Evolutionary conservation across 1,140 invertebrate species (phyloP).

Genomic region (Drosophila repleta): DNA sequence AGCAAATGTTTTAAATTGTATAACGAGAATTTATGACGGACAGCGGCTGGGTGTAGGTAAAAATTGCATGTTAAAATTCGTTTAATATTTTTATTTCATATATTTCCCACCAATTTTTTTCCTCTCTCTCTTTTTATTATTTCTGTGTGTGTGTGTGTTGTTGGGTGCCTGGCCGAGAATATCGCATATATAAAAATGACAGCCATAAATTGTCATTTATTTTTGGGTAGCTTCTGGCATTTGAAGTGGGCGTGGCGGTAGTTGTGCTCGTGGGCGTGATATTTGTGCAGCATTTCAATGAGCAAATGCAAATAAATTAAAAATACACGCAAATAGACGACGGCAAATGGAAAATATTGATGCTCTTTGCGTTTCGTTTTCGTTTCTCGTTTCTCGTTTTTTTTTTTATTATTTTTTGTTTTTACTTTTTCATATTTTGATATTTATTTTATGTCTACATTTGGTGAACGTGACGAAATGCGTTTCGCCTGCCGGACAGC

Average conservation of each 20-base stretch:
- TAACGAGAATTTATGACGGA: conserved; percentile 80
- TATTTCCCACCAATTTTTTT: conserved; percentile 22
- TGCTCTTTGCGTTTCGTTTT: conserved; percentile 49
- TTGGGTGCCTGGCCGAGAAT: conserved; percentile 28
- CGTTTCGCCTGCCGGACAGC: conserved; percentile 44
- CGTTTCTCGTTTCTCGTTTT: too few relatives aligned
- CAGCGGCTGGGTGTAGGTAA: conserved; percentile 58
- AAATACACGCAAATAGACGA: conserved; percentile 64
- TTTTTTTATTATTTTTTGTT: conserved; percentile 3
- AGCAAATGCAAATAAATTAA: conserved; percentile 82
- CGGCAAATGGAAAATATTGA: conserved; percentile 70
- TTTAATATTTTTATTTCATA: conserved; percentile 71
- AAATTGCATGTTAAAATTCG: conserved; percentile 80
- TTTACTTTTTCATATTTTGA: conserved; percentile 9
- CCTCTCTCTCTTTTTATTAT: conserved; percentile 4
- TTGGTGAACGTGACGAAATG: conserved; percentile 71
- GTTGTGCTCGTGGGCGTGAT: conserved; percentile 22
- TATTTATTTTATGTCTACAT: conserved; percentile 51
- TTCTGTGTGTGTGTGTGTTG: conserved; percentile 3
- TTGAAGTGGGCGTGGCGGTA: conserved; percentile 40
- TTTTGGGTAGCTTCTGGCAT: conserved; percentile 59
- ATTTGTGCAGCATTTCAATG: conserved; percentile 80
- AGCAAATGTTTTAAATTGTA: conserved; percentile 82
- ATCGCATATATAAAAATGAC: conserved; percentile 46
- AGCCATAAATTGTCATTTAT: conserved; percentile 77